Evolutionary conservation across 2,113 vertebrate species (phyloP).

Genomic region (Chrysemys picta): DNA sequence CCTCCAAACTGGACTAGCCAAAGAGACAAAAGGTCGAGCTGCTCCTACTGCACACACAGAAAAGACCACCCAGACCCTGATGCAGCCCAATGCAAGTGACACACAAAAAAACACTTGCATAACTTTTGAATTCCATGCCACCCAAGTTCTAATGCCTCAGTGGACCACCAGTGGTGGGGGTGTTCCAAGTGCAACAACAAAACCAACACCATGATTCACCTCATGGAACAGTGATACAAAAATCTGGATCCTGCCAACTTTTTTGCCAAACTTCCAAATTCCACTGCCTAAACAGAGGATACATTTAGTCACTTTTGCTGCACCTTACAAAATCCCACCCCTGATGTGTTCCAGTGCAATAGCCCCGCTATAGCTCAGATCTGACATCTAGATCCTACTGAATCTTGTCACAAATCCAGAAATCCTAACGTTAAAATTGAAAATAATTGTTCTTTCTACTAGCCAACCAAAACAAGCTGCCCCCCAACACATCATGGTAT

Average conservation of each 20-base stretch:
- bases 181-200: neutral
- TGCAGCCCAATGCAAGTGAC: neutral
- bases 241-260: neutral
- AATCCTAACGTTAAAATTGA: constrained; percentile 4
- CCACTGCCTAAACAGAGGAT: neutral
- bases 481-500: neutral
- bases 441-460: neutral
- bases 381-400: constrained; percentile 12
- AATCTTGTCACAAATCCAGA: neutral
- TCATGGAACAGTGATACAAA: neutral
- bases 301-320: neutral
- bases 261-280: neutral
- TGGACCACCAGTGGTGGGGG: neutral
- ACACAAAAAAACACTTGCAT: neutral
- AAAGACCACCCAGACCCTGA: rapidly evolving
- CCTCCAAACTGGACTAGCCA: rapidly evolving
- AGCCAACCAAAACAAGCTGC: neutral
- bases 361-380: neutral
- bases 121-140: neutral
- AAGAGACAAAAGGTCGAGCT: too few relatives aligned
- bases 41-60: neutral
- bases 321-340: neutral
- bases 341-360: neutral
- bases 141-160: neutral
- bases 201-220: neutral